These are phyloP conservation scores for Benthosema pterotum DNA, from an alignment of 2,797 vertebrate species.

Conservation along the genomic window DNA sequence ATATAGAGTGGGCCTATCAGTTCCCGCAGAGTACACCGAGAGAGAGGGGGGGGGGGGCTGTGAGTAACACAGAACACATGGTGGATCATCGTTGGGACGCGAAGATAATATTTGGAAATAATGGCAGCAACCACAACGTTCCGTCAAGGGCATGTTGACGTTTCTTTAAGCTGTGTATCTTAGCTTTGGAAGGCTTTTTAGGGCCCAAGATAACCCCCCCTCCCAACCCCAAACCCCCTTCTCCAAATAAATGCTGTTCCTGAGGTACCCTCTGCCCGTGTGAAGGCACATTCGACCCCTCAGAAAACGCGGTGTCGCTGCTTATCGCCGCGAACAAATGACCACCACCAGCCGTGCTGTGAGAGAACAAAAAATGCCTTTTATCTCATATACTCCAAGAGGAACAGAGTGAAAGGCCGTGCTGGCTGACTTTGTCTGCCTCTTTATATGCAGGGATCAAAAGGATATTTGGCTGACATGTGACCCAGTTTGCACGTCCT, in stretches of 20 bases:
- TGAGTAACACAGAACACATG: slow-evolving; percentile 68
- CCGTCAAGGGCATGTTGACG: slow-evolving; percentile 50
- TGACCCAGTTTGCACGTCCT: slow-evolving; percentile 38
- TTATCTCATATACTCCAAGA: slow-evolving; percentile 38
- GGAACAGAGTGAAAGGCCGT: slow-evolving; percentile 32
- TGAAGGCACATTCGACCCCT: slow-evolving; percentile 5
- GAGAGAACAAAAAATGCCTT: slow-evolving; percentile 36
- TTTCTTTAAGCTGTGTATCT: slow-evolving; percentile 49
- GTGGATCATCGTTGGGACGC: slow-evolving; percentile 46
- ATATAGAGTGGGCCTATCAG: slow-evolving; percentile 57
- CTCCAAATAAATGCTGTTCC: slow-evolving; percentile 5
- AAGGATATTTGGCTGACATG: slow-evolving; percentile 52
- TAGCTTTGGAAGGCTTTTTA: slow-evolving; percentile 19
- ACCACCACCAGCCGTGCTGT: slow-evolving; percentile 22
- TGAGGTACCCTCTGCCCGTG: background rate
- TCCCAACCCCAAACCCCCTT: slow-evolving; percentile 14
- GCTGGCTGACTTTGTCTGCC: slow-evolving; percentile 43
- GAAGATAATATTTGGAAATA: slow-evolving; percentile 66
- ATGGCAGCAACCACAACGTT: slow-evolving; percentile 50
- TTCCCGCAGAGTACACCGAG: slow-evolving; percentile 38
- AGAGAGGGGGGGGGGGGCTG: slow-evolving; percentile 45
- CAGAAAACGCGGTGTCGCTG: slow-evolving; percentile 9
- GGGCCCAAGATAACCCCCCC: slow-evolving; percentile 1
- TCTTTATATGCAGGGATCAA: slow-evolving; percentile 59
- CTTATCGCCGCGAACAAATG: slow-evolving; percentile 20